Base-by-base conservation (phyloP, 2,113 vertebrate genomes). In the Daubentonia madagascariensis region DNA sequence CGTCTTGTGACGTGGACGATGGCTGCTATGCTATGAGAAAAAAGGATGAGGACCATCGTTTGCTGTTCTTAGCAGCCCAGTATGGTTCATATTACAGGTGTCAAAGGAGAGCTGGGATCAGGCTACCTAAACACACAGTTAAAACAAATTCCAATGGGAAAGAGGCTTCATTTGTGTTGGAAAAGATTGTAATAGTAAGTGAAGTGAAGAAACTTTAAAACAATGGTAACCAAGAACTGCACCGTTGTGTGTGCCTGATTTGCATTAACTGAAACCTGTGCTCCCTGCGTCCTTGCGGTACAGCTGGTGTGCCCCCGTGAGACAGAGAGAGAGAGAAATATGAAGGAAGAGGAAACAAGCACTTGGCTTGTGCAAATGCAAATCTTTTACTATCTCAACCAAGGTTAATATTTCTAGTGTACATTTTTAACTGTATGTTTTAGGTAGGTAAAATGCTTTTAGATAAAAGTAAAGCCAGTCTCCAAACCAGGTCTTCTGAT, bases 151-250 rank as follows among this genome's bases (percentile, higher is more conserved):
- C 22, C 72, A 52, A 30, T 35, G 72, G 85, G 20, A 85, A 78
- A 85, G 48, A 94, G 32, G 72, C 28, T 73, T 88, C 91, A 35
- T 79, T 67, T 68, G 59, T 76, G 13, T 67, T 72, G 40, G 28
- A 61, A 83, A 95, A 91, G 59, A 91, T 52, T 30, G 11, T 78
- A 83, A 87, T 72, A 95, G 30, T 85, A 78, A 95, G 48, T 63
- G 86, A 96, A 88, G 40, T 73, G 20, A 91, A 68, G 52, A 85
- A 65, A 88, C 25, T 59, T 96, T 45, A 95, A 95, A 88, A 70
- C 72, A 45, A 12, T 80, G 63, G 52, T 59, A 91, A 52, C 85
- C 1, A 23, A 65, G 59, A 43, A 23, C 13, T 17, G 3, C 67
- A 40, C 43, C 3, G 0, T 28, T 6, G 18, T 16, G 10, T 11